phyloP scores from a whole-genome alignment of 1,140 invertebrate genomes.

The Drosophila setifemur region DNA sequence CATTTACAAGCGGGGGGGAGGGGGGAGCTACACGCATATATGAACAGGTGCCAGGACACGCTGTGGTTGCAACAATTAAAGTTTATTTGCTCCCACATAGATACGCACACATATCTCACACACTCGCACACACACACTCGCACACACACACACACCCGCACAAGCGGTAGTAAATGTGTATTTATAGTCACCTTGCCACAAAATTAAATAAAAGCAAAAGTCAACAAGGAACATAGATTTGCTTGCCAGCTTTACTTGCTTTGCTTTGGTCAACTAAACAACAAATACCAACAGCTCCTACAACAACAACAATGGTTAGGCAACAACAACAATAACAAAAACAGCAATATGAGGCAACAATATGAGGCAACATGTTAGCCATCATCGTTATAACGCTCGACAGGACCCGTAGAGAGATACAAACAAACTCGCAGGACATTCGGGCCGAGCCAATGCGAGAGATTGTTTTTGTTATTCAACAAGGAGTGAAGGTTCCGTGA shows the following conservation, averaged over 20 bases:
- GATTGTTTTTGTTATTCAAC: constrained; percentile 35
- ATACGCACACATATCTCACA: constrained; percentile 17
- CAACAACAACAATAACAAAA: constrained; percentile 8
- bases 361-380: constrained; percentile 62
- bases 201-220: constrained; percentile 81
- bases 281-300: constrained; percentile 36
- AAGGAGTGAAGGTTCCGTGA: constrained; percentile 28
- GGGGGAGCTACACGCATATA: constrained; percentile 19
- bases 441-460: constrained; percentile 2
- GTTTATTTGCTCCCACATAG: constrained; percentile 72
- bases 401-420: constrained; percentile 44
- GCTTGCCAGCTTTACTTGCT: constrained; percentile 65
- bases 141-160: constrained; percentile 11
- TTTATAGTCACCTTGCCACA: constrained; percentile 77
- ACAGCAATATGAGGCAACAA: constrained; percentile 25
- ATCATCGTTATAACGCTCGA: constrained; percentile 73
- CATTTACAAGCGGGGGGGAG: constrained; percentile 51
- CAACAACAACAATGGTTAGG: constrained; percentile 6
- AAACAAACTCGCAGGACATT: constrained; percentile 16
- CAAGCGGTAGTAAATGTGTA: constrained; percentile 60
- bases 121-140: constrained; percentile 5
- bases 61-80: constrained; percentile 79
- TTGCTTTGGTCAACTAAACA: constrained; percentile 70
- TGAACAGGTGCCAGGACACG: constrained; percentile 70
- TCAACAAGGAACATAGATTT: constrained; percentile 79